Percentiles rank a stretch among this genome's conserved stretches.
phyloP scores from a whole-genome alignment of 2,113 vertebrate species.

The Antechinus flavipes region DNA sequence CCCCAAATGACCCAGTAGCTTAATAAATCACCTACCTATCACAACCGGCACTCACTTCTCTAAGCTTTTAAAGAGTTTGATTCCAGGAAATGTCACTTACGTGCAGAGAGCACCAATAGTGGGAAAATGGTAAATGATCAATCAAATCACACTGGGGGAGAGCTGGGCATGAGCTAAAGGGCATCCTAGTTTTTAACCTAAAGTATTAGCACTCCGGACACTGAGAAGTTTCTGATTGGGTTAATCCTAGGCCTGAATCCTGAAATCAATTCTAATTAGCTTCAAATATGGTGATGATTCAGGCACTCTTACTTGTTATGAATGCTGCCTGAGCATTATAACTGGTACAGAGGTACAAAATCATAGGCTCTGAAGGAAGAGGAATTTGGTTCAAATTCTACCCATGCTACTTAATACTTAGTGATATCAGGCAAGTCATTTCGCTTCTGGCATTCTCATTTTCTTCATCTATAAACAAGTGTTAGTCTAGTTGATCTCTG shows the following conservation, averaged over 20 bases:
- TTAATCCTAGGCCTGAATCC: slow-evolving; percentile 17
- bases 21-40: slow-evolving; percentile 34
- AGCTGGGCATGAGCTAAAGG: slow-evolving; percentile 5
- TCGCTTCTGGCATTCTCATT: not conserved
- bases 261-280: not conserved
- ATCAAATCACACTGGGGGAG: slow-evolving; percentile 2
- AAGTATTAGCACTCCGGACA: not conserved
- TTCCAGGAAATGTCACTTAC: slow-evolving; percentile 66
- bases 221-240: not conserved
- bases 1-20: slow-evolving; percentile 23
- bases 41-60: not conserved
- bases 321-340: not conserved
- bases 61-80: slow-evolving; percentile 41
- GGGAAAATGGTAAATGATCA: slow-evolving; percentile 55
- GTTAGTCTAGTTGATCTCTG: not conserved
- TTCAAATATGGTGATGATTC: not conserved
- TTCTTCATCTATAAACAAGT: not conserved
- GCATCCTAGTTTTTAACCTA: slow-evolving; percentile 14
- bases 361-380: not conserved
- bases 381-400: not conserved
- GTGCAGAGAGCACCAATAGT: slow-evolving; percentile 38
- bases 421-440: not conserved
- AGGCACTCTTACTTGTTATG: not conserved
- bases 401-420: not conserved
- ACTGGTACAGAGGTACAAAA: not conserved